These are phyloP conservation scores for Cottoperca gobio DNA, from an alignment of 2,797 vertebrate genomes.

Conservation along the genomic window DNA sequence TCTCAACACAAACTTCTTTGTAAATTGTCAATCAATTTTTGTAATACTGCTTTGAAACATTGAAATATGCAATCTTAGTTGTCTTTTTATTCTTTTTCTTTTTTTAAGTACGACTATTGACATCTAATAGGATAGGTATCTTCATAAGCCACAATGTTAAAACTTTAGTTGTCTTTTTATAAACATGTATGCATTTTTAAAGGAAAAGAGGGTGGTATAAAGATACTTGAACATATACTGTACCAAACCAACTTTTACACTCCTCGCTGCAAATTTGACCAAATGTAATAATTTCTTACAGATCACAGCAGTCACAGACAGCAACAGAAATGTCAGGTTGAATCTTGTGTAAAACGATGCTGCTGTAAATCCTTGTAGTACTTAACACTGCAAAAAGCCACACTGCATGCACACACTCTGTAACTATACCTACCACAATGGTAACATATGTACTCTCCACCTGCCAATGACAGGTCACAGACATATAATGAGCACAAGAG, in stretches of 20 bases:
- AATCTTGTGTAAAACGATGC: not conserved
- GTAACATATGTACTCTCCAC: constrained; percentile 83
- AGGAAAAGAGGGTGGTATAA: not conserved
- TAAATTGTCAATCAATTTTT: too few relatives aligned
- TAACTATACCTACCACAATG: constrained; percentile 82
- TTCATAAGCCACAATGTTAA: too few relatives aligned
- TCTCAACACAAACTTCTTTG: too few relatives aligned
- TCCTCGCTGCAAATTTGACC: not conserved
- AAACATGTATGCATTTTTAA: too few relatives aligned
- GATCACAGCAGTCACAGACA: constrained; percentile 26
- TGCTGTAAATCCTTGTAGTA: not conserved
- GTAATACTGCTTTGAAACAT: too few relatives aligned
- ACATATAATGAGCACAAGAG: constrained; percentile 48
- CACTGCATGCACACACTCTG: constrained; percentile 60
- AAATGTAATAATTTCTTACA: not conserved
- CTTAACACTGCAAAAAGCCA: constrained; percentile 53
- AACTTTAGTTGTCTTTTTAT: too few relatives aligned
- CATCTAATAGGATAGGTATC: too few relatives aligned
- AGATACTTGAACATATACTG: not conserved
- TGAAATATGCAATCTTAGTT: too few relatives aligned
- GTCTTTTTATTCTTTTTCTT: too few relatives aligned
- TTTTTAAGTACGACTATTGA: too few relatives aligned
- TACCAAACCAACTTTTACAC: not conserved
- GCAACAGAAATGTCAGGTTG: constrained; percentile 1
- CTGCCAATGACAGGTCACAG: constrained; percentile 77